These are phyloP conservation scores for Gallinago paraguaiae DNA, from an alignment of 2,113 vertebrate genomes.

Conservation along the genomic window DNA sequence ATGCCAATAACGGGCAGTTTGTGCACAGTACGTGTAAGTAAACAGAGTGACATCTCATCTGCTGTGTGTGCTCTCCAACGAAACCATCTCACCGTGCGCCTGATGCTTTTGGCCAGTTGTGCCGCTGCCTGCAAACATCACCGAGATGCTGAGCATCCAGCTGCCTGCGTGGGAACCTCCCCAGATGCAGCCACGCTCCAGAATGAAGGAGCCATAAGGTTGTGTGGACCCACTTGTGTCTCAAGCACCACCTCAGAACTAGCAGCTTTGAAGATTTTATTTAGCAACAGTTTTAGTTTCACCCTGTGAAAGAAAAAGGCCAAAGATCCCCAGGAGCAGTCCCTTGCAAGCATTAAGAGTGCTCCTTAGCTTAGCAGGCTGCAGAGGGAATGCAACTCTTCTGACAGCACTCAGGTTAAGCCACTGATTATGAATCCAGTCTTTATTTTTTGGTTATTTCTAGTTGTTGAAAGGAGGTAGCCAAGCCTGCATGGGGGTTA, in stretches of 20 bases:
- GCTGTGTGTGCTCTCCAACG: not conserved
- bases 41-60: conserved; percentile 66
- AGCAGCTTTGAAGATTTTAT: not conserved
- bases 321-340: not conserved
- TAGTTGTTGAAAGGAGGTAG: not conserved
- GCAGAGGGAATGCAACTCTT: not conserved
- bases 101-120: not conserved
- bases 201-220: not conserved
- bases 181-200: rapidly evolving
- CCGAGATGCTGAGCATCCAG: not conserved
- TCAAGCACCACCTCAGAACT: not conserved
- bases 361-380: not conserved
- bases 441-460: not conserved
- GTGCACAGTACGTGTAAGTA: conserved; percentile 49
- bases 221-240: not conserved
- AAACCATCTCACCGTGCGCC: not conserved
- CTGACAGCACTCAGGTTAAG: not conserved
- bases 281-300: not conserved
- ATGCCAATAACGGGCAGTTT: conserved; percentile 55
- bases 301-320: not conserved
- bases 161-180: not conserved
- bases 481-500: not conserved
- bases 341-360: not conserved
- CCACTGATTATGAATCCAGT: not conserved
- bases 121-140: not conserved